Conservation (phyloP, 1,140 invertebrate genomes). For the Mycetomoellerius zeteki region DNA sequence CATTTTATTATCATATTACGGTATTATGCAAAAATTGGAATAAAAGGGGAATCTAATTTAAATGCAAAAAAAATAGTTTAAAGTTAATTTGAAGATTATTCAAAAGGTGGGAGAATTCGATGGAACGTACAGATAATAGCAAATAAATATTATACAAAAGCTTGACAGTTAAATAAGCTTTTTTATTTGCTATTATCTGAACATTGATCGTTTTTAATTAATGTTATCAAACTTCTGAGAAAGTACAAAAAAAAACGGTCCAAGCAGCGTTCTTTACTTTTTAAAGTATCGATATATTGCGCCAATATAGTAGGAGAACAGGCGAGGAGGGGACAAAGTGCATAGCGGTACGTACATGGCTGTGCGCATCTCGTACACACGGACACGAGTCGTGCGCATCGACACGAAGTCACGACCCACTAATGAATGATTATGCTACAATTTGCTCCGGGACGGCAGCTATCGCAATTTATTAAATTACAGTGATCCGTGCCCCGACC, state of each 20-base stretch:
- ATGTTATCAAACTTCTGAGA: neutral
- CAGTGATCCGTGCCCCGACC: constrained; percentile 82
- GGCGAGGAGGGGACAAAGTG: constrained; percentile 4
- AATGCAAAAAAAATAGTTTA: neutral
- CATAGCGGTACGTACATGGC: constrained; percentile 34
- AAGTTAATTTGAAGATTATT: neutral
- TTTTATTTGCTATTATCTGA: too few species aligned
- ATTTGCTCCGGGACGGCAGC: constrained; percentile 85
- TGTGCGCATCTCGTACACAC: constrained; percentile 60
- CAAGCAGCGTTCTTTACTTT: neutral
- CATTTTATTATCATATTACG: neutral
- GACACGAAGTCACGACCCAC: constrained; percentile 84
- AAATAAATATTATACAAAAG: neutral
- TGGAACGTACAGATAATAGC: neutral
- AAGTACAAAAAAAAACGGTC: neutral
- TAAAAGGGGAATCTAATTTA: constrained; percentile 14
- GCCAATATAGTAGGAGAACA: neutral
- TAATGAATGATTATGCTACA: constrained; percentile 87
- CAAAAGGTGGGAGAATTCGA: neutral
- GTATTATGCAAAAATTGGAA: neutral
- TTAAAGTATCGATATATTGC: neutral
- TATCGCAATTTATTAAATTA: constrained; percentile 87
- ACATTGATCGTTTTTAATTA: too few species aligned
- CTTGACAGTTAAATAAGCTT: neutral
- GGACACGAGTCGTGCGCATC: constrained; percentile 54